These are phyloP conservation scores for Coturnix japonica DNA, from an alignment of 2,113 vertebrate genomes.

Conservation along the genomic window DNA sequence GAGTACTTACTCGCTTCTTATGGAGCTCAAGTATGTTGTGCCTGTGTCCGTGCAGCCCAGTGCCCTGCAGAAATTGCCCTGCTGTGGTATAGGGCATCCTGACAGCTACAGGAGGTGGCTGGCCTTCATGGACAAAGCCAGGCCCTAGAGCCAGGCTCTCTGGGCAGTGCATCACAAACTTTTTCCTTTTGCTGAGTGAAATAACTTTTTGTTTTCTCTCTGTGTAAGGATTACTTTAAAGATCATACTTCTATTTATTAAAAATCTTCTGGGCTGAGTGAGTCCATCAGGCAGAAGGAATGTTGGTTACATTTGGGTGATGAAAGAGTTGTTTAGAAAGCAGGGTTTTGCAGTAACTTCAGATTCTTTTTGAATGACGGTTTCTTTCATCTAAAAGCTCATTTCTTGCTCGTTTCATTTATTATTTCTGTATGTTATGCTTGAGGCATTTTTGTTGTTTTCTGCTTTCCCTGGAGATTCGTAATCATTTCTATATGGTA, in stretches of 20 bases:
- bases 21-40: not conserved
- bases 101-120: not conserved
- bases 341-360: not conserved
- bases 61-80: not conserved
- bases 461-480: not conserved
- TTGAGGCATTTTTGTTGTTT: not conserved
- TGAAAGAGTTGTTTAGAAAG: not conserved
- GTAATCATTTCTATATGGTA: not conserved
- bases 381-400: not conserved
- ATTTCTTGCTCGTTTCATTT: not conserved
- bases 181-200: not conserved
- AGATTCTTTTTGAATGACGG: not conserved
- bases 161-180: not conserved
- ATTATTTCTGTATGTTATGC: not conserved
- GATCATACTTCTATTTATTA: not conserved
- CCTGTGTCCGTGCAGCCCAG: not conserved
- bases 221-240: not conserved
- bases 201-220: not conserved
- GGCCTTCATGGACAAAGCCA: accelerated
- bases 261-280: not conserved
- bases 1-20: not conserved
- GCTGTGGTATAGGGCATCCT: not conserved
- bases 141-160: not conserved
- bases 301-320: accelerated
- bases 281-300: not conserved